A percentile compares a stretch with the other conserved stretches of the same genome.
Conservation (phyloP, 2,888 invertebrate genomes). For the Thereva nobilitata region DNA sequence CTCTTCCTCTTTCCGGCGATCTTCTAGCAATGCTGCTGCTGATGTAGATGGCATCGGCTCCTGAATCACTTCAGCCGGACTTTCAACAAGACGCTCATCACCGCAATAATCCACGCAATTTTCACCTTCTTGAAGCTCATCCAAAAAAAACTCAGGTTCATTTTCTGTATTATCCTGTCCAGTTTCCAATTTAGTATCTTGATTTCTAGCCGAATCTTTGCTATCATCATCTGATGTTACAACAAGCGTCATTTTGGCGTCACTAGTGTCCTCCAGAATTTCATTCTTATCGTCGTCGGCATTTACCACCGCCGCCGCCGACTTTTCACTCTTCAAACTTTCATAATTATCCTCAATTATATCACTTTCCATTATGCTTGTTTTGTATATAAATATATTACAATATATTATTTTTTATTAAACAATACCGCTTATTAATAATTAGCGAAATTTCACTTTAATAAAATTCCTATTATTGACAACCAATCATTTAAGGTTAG, state of each 20-base stretch:
- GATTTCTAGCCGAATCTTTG: conserved; percentile 24
- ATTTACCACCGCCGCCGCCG: too few species aligned
- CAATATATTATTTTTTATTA: neutral
- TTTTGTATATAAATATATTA: neutral
- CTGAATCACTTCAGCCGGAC: neutral
- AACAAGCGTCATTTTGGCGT: conserved; percentile 29
- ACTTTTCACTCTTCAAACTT: too few species aligned
- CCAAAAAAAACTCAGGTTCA: neutral
- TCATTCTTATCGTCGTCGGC: neutral
- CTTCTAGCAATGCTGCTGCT: neutral
- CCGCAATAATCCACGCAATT: neutral
- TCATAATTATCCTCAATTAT: neutral
- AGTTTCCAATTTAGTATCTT: neutral
- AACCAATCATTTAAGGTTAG: conserved; percentile 20
- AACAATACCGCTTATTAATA: conserved; percentile 3
- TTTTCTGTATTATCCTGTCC: neutral
- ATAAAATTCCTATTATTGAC: conserved; percentile 9
- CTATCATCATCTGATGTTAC: conserved; percentile 40
- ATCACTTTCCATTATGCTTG: conserved; percentile 15
- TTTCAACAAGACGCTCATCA: neutral
- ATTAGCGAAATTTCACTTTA: neutral
- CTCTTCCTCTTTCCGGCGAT: conserved; percentile 34
- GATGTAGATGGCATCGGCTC: neutral
- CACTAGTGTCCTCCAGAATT: conserved; percentile 7
- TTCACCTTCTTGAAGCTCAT: neutral